Evolutionary conservation across 1,140 invertebrate genomes (phyloP), one percentile per base, ranked within the genome.

Genomic region (Pteromalus puparum): DNA sequence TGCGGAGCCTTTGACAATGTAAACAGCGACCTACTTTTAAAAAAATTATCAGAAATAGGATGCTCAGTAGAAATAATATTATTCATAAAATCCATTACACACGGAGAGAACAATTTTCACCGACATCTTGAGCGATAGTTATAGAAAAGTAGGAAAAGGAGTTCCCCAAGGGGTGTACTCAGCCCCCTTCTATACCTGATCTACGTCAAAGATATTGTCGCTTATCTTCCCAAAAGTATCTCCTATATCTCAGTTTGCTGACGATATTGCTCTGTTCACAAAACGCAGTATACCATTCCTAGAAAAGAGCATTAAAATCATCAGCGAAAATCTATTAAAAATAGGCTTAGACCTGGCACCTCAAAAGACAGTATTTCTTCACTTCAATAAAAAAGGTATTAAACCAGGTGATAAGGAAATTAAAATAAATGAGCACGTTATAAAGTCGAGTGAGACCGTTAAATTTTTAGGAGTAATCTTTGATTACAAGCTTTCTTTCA

Each of bases 1-100:
- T n/a, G n/a, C n/a, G n/a, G n/a, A n/a, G 84, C 83, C 5, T 87
- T 87, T 53, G 81, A 85, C 75, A 85, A 87, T 46, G 77, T 87
- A n/a, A 75, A 85, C 28, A 78, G 76, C 21, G 76, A 70, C 73
- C 74, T 81, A 61, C 73, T 87, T 7, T 18, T 76, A 65, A 34
- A 84, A 75, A 75, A 83, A 67, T 28, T 85, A 13, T 68, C 80
- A 1, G 34, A 65, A 15, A 13, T 78, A 2, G 72, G 79, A 48
- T 30, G 70, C 1, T 74, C 86, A 9, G 1, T 15, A 4, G 83
- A 76, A 78, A 72, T 85, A 21, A 48, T 74, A 68, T 9, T 30
- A 26, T 74, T 74, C 34, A 6, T 34, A 1, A 61, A 73, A 48
- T 74, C 30, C 61, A 28, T 61, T 9, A 70, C 81, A 2, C 67